These are phyloP conservation scores for Phortica variegata DNA, from an alignment of 1,140 invertebrate genomes.

Conservation along the genomic window DNA sequence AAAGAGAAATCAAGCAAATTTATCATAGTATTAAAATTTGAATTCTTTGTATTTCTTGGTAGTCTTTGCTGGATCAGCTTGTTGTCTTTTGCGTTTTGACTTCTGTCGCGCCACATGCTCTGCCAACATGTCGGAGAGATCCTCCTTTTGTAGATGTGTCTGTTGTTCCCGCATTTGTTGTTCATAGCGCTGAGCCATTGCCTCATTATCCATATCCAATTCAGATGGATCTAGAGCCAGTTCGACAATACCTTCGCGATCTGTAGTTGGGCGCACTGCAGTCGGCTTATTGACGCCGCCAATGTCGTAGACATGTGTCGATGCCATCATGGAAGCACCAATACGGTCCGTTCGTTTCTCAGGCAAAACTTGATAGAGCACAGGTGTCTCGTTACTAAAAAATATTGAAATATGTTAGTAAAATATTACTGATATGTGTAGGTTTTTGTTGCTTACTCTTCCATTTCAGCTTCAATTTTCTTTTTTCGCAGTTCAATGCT, in stretches of 20 bases:
- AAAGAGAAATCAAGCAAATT: too few relatives aligned
- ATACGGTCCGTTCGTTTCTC: constrained; percentile 91
- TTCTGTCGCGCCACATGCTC: constrained; percentile 96
- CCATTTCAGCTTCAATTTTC: constrained; percentile 96
- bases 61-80: constrained; percentile 86
- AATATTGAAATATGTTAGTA: constrained; percentile 2
- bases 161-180: constrained; percentile 92
- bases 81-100: constrained; percentile 88
- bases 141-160: constrained; percentile 85
- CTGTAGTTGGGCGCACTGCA: constrained; percentile 44
- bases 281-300: constrained; percentile 56
- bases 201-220: constrained; percentile 91
- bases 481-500: constrained; percentile 97
- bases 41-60: constrained; percentile 98
- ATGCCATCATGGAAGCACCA: constrained; percentile 97
- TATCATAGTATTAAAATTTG: constrained; percentile 73
- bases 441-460: constrained; percentile 65
- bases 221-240: constrained; percentile 96
- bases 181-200: constrained; percentile 96
- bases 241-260: constrained; percentile 78
- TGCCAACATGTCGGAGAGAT: constrained; percentile 97
- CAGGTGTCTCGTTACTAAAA: constrained; percentile 79
- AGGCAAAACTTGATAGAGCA: constrained; percentile 89
- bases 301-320: constrained; percentile 96
- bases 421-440: background rate